Percentiles rank a stretch among this genome's conserved stretches.
These are phyloP conservation scores for Dendrocincla tyrannina DNA, from an alignment of 2,797 vertebrate species.

Conservation along the genomic window DNA sequence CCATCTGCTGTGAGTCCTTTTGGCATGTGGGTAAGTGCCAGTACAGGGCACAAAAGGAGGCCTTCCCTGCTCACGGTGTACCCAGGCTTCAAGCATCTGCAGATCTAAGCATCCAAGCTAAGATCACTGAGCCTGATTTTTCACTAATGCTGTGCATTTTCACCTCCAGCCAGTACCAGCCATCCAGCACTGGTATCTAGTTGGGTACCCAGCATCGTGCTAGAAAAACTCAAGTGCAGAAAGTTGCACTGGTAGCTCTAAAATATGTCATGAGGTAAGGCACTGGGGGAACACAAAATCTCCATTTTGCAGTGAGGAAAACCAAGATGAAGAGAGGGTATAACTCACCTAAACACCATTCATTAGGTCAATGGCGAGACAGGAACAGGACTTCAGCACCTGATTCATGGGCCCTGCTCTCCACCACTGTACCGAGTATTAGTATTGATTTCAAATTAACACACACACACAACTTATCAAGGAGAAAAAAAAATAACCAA, in stretches of 20 bases:
- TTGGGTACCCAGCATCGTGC: neutral
- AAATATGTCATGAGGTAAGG: neutral
- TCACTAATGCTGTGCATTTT: neutral
- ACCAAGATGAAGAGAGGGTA: neutral
- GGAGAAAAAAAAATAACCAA: neutral
- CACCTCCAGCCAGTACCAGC: neutral
- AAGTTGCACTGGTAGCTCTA: neutral
- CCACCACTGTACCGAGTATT: neutral
- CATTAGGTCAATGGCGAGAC: neutral
- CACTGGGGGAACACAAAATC: neutral
- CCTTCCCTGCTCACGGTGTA: neutral
- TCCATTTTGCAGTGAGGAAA: neutral
- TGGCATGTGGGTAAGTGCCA: accelerated
- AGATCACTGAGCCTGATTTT: neutral
- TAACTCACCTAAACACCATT: neutral
- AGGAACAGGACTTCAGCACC: neutral
- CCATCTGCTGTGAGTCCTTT: neutral
- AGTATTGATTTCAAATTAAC: constrained; percentile 58
- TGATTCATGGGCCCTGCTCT: neutral
- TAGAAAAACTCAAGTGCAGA: neutral
- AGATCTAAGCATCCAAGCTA: neutral
- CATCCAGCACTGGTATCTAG: neutral
- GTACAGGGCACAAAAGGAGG: neutral
- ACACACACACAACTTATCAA: neutral
- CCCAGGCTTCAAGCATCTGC: neutral